Evolutionary conservation across 2,797 vertebrate species (phyloP), one percentile per base, ranked within the genome.

Genomic region (Alauda arvensis): DNA sequence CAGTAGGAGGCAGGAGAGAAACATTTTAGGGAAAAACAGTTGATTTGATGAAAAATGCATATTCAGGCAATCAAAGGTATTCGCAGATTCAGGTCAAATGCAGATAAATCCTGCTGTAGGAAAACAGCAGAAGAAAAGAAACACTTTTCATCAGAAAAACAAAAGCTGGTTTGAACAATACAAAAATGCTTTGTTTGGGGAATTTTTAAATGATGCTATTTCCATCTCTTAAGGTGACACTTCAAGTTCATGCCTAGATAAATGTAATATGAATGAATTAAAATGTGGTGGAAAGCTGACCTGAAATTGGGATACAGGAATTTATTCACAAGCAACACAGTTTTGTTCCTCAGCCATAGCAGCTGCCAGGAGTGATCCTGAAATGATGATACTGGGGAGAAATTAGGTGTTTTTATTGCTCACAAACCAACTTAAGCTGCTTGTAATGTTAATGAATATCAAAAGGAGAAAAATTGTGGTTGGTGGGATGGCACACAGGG

Each of bases 31-130:
- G 70, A 72, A 82, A 93, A 91, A 91, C 14, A 85, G 85, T 23
- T 69, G 92, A 90, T 93, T 89, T 93, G 90, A 92, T 95, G 93
- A 95, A 89, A 94, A 91, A 91, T 93, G 87, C 74, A 94, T 94
- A 87, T 93, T 92, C 70, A 74, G 77, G 60, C 80, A 91, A 90
- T 85, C 89, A 93, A 90, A 93, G 77, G 67, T 88, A 69, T 83
- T 94, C 28, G 1, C 28, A 46, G 68, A 93, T 94, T 91, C 93
- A 93, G 91, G 94, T 95, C 91, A 93, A 93, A 81, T 91, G 75
- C 91, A 94, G 89, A 92, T 83, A 93, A 90, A 94, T 77, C 68
- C 92, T 90, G 52, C 93, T 89, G 80, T 61, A 92, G 85, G 75
- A 94, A 90, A 90, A 92, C 65, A 92, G 61, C 34, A 88, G 39